phyloP scores from a whole-genome alignment of 2,888 invertebrate genomes.

The Drosophila nigricruria region DNA sequence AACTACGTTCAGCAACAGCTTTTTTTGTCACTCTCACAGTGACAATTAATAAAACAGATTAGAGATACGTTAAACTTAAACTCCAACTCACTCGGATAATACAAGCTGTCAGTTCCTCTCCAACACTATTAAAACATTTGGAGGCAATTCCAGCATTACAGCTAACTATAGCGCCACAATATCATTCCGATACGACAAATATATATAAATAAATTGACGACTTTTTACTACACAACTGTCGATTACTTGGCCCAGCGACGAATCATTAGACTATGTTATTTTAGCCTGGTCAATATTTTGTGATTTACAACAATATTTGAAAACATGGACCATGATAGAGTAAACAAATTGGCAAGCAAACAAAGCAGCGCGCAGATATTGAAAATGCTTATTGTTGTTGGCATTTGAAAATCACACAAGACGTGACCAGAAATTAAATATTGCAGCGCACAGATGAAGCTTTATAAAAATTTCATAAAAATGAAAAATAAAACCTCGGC shows the following conservation, averaged over 20 bases:
- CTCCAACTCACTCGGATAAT: no score
- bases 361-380: constrained; percentile 48
- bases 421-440: constrained; percentile 79
- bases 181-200: no score
- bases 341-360: constrained; percentile 48
- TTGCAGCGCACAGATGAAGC: constrained; percentile 50
- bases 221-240: neutral
- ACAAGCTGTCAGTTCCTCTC: no score
- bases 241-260: neutral
- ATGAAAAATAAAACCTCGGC: constrained; percentile 68
- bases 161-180: no score
- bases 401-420: constrained; percentile 69
- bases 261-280: neutral
- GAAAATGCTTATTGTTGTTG: constrained; percentile 56
- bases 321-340: constrained; percentile 42
- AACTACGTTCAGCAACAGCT: no score
- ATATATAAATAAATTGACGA: no score
- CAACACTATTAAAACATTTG: no score
- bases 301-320: constrained; percentile 36
- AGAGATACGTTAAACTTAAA: no score
- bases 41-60: no score
- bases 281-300: constrained; percentile 1
- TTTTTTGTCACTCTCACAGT: no score
- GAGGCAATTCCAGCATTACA: no score
- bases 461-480: constrained; percentile 67